Evolutionary conservation across 1,140 invertebrate species (phyloP), one percentile per base, ranked within the genome.

Genomic region (Drosophila bipectinata): DNA sequence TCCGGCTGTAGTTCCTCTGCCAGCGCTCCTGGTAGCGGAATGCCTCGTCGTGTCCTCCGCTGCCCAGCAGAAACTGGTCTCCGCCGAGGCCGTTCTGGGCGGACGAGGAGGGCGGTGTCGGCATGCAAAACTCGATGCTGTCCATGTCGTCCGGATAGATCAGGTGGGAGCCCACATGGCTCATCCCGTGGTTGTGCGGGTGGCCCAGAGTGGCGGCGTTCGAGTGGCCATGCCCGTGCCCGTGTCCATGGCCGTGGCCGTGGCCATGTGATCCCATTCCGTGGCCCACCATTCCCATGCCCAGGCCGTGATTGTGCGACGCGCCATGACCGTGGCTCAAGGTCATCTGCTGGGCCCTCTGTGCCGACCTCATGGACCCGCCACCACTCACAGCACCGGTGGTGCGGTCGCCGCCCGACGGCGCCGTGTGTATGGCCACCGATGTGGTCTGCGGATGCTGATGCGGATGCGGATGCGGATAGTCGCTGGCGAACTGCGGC

Each of bases 81-180:
- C 88, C 71, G 30, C 30, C 47, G 2, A 63, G 45, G 24, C 69
- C 80, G 34, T 91, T 91, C 21, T 81, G 73, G 32, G 81, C 82
- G 41, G 83, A 79, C 1, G 79, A 63, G 21, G 82, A 44, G 0
- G 44, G 76, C 18, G 84, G 71, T 24, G 84, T 66, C 34, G 82
- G 85, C 84, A 91, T 85, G 57, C 90, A 91, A 53, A 91, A 91
- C 68, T 91, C 90, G 55, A 91, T 91, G 73, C 87, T 91, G 53
- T 91, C 90, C 76, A 89, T 85, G 34, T 91, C 90, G 28, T 91
- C 90, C 21, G 90, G 87, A 55, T 89, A 91, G 52, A 91, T 90
- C 15, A 91, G 69, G 62, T 91, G 90, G 1, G 66, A 68, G 30
- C 37, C 85, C 60, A 24, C 64, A 2, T 54, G 57, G 6, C 49